Evolutionary conservation across 2,888 invertebrate species (phyloP).

Genomic region (Eupithecia subumbrata): DNA sequence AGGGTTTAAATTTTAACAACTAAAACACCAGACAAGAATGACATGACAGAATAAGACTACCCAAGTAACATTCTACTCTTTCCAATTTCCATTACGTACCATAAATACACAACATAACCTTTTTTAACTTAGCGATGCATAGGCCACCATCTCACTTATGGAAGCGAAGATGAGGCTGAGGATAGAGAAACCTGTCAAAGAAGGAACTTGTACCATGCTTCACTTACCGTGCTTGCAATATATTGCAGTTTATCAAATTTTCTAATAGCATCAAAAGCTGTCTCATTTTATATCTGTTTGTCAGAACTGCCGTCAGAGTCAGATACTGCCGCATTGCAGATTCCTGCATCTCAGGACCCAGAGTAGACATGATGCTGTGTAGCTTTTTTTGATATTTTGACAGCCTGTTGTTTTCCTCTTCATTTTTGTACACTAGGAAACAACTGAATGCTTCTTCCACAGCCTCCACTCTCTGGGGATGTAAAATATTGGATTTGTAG

Average conservation of each 20-base stretch:
- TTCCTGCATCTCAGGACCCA: constrained; percentile 90
- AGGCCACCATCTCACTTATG: too few species aligned
- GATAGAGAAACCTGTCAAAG: not conserved
- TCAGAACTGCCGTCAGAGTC: constrained; percentile 87
- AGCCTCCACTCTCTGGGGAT: constrained; percentile 88
- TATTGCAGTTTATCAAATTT: constrained; percentile 88
- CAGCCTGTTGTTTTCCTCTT: constrained; percentile 87
- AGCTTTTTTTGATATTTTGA: constrained; percentile 88
- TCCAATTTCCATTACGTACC: too few species aligned
- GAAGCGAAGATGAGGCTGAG: not conserved
- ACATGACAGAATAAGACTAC: not conserved
- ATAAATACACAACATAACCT: too few species aligned
- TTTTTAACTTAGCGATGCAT: not conserved
- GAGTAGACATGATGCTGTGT: constrained; percentile 85
- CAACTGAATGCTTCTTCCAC: constrained; percentile 96
- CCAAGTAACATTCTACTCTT: not conserved
- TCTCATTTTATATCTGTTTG: constrained; percentile 90
- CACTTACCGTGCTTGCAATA: constrained; percentile 89
- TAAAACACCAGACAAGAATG: not conserved
- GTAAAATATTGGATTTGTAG: not conserved
- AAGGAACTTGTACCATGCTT: not conserved
- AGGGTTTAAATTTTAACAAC: not conserved
- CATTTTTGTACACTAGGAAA: constrained; percentile 90
- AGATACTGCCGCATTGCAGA: constrained; percentile 90
- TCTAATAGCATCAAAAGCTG: constrained; percentile 90